Base-by-base conservation (phyloP, 2,888 invertebrate genomes). In the Plagodis dolabraria region DNA sequence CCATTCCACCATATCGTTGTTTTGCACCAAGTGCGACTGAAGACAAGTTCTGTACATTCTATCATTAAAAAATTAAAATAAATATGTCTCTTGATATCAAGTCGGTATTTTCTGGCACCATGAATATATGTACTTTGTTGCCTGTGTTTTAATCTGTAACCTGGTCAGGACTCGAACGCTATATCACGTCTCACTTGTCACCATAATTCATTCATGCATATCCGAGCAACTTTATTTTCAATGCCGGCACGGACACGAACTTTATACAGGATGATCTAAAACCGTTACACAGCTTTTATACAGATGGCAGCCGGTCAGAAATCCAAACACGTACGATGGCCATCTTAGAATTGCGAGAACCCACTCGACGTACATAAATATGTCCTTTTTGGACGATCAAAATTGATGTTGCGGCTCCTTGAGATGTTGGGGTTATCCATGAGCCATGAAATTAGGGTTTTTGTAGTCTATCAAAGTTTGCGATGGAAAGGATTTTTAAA, bases 301-400 rank as follows among this genome's bases (percentile, higher is more conserved):
- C 60, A 60, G 64, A 63, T 65, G 63, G 61, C 55, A 47, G 44
- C 57, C 47, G 55, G 58, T 51, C 43, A 33, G 59, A 63, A 74
- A 53, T 61, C 53, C 47, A 33, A 47, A 57, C 85, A 85, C 86
- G 86, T 85, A 76, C 75, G 50, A 61, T 70, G 66, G 75, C 81
- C 80, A 79, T 83, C 79, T 83, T 81, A 77, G 71, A 69, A 67
- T 71, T 75, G 71, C 58, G 71, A 69, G 70, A 79, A 75, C 76
- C 73, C 71, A 76, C 72, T 75, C 71, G 67, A 69, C 71, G 74
- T 71, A 77, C 77, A 69, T 71, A 73, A 60, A 63, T 65, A 70
- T 70, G 71, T 70, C 77, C 76, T 77, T 72, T 75, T 73, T 71
- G 75, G 72, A 70, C 67, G 67, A 67, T 69, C 69, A 69, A 74